Evolutionary conservation across 2,113 vertebrate genomes (phyloP).

Genomic region (Oreochromis aureus): DNA sequence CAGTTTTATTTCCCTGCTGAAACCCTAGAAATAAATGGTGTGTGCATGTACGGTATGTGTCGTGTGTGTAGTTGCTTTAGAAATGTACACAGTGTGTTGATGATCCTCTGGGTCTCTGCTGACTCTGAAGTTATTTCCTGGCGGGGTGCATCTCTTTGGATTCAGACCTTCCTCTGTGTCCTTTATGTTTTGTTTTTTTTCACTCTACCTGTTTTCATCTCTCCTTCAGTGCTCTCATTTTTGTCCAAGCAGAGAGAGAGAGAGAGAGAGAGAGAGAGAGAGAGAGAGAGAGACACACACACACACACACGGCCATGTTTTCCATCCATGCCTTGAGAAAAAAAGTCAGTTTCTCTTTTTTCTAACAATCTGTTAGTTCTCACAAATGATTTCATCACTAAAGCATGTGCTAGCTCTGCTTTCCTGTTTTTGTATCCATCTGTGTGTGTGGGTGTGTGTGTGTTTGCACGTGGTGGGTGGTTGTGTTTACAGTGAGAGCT

Average conservation of each 20-base stretch:
- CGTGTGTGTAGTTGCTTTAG: not conserved
- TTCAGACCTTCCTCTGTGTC: not conserved
- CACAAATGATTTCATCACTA: slow-evolving; percentile 6
- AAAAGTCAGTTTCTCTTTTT: not conserved
- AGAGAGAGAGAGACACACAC: too few relatives aligned
- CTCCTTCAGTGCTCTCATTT: not conserved
- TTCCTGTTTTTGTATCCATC: not conserved
- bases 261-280: too few relatives aligned
- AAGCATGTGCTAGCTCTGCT: slow-evolving; percentile 1
- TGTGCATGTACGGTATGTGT: not conserved
- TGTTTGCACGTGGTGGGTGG: not conserved
- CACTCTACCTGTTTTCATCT: not conserved
- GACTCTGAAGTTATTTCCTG: slow-evolving; percentile 1
- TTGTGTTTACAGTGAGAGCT: not conserved
- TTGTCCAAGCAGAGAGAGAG: not conserved
- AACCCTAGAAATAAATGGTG: not conserved
- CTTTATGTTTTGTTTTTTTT: not conserved
- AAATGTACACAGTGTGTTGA: not conserved
- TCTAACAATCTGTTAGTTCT: not conserved
- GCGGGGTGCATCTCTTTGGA: not conserved
- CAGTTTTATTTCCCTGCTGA: not conserved
- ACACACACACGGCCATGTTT: not conserved
- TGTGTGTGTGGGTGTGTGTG: not conserved
- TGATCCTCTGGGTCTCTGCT: not conserved
- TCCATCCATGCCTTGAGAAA: not conserved